These are phyloP conservation scores for Nycticryphes semicollaris DNA, from an alignment of 2,113 vertebrate genomes.

Conservation along the genomic window DNA sequence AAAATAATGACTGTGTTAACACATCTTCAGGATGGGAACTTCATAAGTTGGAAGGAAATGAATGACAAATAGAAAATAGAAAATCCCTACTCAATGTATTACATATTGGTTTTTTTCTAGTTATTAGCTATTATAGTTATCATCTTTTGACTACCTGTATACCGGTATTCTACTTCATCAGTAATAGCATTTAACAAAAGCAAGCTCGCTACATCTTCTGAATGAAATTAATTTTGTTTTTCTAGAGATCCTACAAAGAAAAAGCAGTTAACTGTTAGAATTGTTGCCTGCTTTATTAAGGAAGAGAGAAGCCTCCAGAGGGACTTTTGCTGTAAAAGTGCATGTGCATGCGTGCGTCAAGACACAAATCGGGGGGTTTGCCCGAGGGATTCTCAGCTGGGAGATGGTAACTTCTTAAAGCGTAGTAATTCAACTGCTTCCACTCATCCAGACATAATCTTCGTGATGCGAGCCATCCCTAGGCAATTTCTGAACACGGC, in stretches of 20 bases:
- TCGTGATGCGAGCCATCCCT: not conserved
- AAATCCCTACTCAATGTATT: not conserved
- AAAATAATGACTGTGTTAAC: not conserved
- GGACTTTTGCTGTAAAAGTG: not conserved
- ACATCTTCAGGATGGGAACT: not conserved
- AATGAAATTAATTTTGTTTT: not conserved
- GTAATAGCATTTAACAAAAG: not conserved
- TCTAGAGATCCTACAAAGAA: not conserved
- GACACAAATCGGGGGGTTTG: not conserved
- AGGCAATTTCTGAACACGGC: too few relatives aligned
- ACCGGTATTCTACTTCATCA: not conserved
- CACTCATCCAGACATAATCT: not conserved
- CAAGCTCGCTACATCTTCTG: not conserved
- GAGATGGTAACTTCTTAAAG: not conserved
- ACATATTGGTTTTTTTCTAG: not conserved
- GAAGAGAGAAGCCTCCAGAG: not conserved
- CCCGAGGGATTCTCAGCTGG: not conserved
- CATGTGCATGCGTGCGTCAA: not conserved
- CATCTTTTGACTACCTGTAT: not conserved
- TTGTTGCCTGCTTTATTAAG: not conserved
- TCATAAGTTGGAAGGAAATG: not conserved
- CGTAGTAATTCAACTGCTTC: not conserved
- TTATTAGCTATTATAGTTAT: not conserved
- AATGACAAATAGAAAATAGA: not conserved
- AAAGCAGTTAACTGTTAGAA: not conserved